Evolutionary conservation across 2,888 invertebrate species (phyloP), one percentile per base, ranked within the genome.

Genomic region (Eledona agricola): DNA sequence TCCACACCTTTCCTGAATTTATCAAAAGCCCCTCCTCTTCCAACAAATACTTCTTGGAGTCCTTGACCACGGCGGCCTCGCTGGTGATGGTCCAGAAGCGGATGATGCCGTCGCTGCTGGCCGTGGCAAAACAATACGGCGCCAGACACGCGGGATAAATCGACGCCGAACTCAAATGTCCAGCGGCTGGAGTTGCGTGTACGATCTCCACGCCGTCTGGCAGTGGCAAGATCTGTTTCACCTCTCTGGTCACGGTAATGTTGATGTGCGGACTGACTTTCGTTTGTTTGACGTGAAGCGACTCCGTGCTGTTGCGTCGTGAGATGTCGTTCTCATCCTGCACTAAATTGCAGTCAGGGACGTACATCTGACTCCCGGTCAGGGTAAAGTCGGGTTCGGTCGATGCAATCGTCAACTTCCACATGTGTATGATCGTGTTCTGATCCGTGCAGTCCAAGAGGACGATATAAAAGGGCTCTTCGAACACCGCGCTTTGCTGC

Each of bases 101-200:
- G 20, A 94, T 84, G 0, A 90, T 86, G 58, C 95, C 94, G 72
- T 99, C 98, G 5, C 93, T 90, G 72, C 97, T 98, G 1, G 96
- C 96, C 0, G 97, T 96, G 0, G 94, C 90, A 52, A 99, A 83
- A 54, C 96, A 92, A 73, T 97, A 99, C 0, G 98, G 98, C 0
- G 98, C 96, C 69, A 96, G 87, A 76, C 98, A 99, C n/a, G 97
- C 97, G 2, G 98, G 97, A 78, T 98, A 98, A 67, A 99, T 95
- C 12, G 96, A 96, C 0, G 98, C 95, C 0, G 97, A 97, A 72
- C 96, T 95, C 26, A 98, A 80, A 75, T 98, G 98, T 0, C 98
- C 98, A 1, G 97, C 98, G 0, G 97, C 93, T 0, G 96, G 94
- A 0, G 93, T 87, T 0, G 96, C 96, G 75, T 94, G 93, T 43